Percentiles rank a stretch among this genome's conserved stretches.
Evolutionary conservation across 2,888 invertebrate species (phyloP).

Genomic region (Scrobipalpa costella): DNA sequence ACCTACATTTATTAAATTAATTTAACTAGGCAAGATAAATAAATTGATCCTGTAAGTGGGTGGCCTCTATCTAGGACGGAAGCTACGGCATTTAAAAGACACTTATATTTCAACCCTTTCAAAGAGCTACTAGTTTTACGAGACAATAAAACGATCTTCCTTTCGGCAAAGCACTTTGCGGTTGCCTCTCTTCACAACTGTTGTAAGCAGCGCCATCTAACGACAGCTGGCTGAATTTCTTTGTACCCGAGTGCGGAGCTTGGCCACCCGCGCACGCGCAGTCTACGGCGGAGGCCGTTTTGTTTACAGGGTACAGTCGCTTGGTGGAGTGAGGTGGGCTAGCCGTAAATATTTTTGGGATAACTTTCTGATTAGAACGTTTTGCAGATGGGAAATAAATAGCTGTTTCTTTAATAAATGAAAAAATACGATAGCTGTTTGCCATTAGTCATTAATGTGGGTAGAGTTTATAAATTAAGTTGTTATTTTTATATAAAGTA

Average conservation of each 20-base stretch:
- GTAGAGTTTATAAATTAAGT: background rate
- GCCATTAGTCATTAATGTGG: background rate
- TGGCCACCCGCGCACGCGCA: conserved; percentile 51
- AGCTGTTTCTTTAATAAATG: background rate
- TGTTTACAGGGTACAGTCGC: conserved; percentile 16
- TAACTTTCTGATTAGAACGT: background rate
- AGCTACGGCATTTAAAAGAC: background rate
- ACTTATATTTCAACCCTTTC: conserved; percentile 14
- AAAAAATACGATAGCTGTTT: too few relatives aligned
- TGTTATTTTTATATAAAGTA: background rate
- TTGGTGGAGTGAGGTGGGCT: conserved; percentile 2
- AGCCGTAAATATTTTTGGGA: background rate
- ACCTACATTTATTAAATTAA: too few relatives aligned
- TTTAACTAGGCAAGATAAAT: too few relatives aligned
- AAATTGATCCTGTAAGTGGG: conserved; percentile 18
- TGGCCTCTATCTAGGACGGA: conserved; percentile 12
- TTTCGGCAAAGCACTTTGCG: conserved; percentile 29
- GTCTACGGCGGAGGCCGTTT: conserved; percentile 30
- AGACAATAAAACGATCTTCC: conserved; percentile 39
- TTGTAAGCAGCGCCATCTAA: conserved; percentile 63
- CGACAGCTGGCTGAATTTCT: conserved; percentile 52
- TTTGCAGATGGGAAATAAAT: background rate
- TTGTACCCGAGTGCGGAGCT: conserved; percentile 34
- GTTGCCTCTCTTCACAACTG: conserved; percentile 26
- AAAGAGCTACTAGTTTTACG: conserved; percentile 38